These are phyloP conservation scores for Emberiza fucata DNA, from an alignment of 2,113 vertebrate species.

Conservation along the genomic window DNA sequence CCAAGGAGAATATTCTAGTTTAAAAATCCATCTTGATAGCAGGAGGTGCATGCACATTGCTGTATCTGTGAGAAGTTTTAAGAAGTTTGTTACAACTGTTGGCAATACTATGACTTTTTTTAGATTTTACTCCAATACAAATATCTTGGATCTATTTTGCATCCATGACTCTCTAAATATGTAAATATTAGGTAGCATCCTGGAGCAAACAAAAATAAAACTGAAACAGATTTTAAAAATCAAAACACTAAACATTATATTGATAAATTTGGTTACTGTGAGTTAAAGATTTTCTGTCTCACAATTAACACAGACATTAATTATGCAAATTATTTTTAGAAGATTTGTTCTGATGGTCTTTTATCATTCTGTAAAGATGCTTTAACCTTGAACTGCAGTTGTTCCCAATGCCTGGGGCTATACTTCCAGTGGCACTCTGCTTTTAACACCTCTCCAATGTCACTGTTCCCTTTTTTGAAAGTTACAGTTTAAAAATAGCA, in stretches of 20 bases:
- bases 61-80: neutral
- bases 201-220: neutral
- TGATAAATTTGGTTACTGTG: neutral
- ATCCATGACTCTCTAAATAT: neutral
- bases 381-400: neutral
- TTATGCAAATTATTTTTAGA: neutral
- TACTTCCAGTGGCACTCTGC: neutral
- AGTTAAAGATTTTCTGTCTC: neutral
- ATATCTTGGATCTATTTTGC: neutral
- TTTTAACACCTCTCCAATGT: neutral
- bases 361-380: neutral
- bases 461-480: neutral
- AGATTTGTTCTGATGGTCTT: neutral
- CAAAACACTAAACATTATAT: neutral
- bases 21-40: neutral
- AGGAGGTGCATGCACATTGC: rapidly evolving
- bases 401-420: neutral
- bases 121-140: rapidly evolving
- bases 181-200: neutral
- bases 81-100: neutral
- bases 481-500: neutral
- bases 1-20: neutral
- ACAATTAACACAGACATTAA: neutral
- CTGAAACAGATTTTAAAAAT: neutral
- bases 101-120: neutral